phyloP scores from a whole-genome alignment of 2,797 vertebrate species.

The Lacerta bilineata region DNA sequence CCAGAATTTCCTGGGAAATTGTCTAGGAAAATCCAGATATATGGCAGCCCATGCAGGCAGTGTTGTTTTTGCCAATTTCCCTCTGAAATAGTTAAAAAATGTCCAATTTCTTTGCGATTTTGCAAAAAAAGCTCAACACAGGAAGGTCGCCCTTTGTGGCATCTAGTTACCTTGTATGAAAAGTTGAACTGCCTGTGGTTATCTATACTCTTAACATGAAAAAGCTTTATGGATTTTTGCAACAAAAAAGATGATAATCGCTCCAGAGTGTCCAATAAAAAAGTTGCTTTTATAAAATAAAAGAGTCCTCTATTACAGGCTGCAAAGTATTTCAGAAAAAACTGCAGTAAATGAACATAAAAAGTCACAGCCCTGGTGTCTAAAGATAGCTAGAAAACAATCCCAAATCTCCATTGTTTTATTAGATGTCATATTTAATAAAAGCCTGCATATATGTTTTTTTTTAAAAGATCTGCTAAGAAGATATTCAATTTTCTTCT shows the following conservation, averaged over 20 bases:
- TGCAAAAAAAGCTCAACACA: background rate
- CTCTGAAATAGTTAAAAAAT: too few species aligned
- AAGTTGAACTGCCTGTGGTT: background rate
- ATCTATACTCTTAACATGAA: background rate
- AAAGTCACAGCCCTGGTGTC: background rate
- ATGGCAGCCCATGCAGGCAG: too few species aligned
- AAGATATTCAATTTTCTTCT: slow-evolving; percentile 29
- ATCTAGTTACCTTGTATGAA: background rate
- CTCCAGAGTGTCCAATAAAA: background rate
- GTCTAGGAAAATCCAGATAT: too few species aligned
- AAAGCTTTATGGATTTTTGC: background rate
- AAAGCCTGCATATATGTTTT: background rate
- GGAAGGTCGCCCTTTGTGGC: background rate
- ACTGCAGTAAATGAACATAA: background rate
- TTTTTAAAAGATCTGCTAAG: slow-evolving; percentile 23
- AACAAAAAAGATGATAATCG: background rate
- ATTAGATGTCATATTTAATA: slow-evolving; percentile 40
- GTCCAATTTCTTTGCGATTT: too few species aligned
- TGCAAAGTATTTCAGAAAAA: slow-evolving; percentile 7
- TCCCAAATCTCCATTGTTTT: background rate
- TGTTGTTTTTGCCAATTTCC: too few species aligned
- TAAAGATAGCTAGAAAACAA: slow-evolving; percentile 20
- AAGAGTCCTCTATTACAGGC: background rate
- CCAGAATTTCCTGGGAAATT: too few species aligned
- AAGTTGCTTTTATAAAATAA: background rate